These are phyloP conservation scores for Campoletis sonorensis DNA, from an alignment of 1,140 invertebrate genomes.

Conservation along the genomic window DNA sequence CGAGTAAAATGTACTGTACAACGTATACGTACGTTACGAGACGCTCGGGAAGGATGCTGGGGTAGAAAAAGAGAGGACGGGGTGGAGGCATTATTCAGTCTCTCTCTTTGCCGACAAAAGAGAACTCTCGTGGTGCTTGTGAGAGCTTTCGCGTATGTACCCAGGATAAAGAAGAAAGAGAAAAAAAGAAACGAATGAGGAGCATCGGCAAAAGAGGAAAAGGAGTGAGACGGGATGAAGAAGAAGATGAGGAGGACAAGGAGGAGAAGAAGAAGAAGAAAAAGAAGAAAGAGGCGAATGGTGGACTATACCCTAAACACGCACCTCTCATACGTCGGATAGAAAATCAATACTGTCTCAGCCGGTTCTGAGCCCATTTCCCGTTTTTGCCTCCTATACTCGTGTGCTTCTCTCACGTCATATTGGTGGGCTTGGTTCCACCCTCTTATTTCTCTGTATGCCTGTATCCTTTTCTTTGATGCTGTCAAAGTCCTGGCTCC, in stretches of 20 bases:
- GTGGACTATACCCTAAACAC: constrained; percentile 67
- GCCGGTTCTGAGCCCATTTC: constrained; percentile 68
- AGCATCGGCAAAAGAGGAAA: neutral
- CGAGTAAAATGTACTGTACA: constrained; percentile 32
- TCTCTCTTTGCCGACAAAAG: constrained; percentile 49
- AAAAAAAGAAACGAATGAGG: neutral
- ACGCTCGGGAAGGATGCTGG: constrained; percentile 19
- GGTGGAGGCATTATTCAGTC: constrained; percentile 38
- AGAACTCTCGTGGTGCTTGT: constrained; percentile 36
- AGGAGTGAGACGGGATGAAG: constrained; percentile 44
- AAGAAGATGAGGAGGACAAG: constrained; percentile 45
- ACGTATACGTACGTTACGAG: constrained; percentile 39
- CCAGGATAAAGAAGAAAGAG: constrained; percentile 24
- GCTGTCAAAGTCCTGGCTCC: constrained; percentile 4
- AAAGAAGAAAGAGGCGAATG: constrained; percentile 59
- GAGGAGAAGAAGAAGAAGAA: constrained; percentile 47
- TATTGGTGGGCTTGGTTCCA: constrained; percentile 1
- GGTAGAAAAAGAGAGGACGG: constrained; percentile 24
- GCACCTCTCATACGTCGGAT: constrained; percentile 73
- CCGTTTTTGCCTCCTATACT: constrained; percentile 57
- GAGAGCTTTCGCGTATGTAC: constrained; percentile 30
- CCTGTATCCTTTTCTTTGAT: constrained; percentile 20
- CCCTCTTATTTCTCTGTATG: constrained; percentile 9
- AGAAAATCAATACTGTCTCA: constrained; percentile 74
- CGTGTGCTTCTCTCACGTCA: constrained; percentile 34